Conservation (phyloP, 2,888 invertebrate genomes). For the Aphidoletes aphidimyza region DNA sequence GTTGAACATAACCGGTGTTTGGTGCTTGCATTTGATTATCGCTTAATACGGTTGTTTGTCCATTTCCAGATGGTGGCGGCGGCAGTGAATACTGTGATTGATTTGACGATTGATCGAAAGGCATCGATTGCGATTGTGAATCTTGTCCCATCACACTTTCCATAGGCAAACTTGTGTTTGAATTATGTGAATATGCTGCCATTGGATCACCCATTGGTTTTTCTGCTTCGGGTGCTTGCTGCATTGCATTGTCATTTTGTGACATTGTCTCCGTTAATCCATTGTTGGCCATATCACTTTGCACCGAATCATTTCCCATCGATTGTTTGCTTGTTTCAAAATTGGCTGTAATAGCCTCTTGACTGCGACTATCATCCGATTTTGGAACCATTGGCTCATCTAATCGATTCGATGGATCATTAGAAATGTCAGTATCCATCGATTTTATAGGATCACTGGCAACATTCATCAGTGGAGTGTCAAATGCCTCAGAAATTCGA, state of each 20-base stretch:
- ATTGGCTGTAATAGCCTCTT: slow-evolving; percentile 11
- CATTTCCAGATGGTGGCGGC: slow-evolving; percentile 59
- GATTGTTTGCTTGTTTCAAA: slow-evolving; percentile 45
- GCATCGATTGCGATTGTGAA: slow-evolving; percentile 52
- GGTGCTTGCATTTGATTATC: slow-evolving; percentile 12
- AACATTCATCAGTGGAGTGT: background rate
- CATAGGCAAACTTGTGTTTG: background rate
- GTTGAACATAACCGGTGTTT: slow-evolving; percentile 52
- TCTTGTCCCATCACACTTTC: slow-evolving; percentile 32
- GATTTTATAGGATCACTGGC: slow-evolving; percentile 23
- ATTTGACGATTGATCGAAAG: slow-evolving; percentile 20
- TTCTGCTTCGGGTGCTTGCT: slow-evolving; percentile 56
- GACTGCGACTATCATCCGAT: slow-evolving; percentile 27
- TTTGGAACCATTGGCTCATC: background rate
- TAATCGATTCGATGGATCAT: slow-evolving; percentile 20
- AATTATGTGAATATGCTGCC: slow-evolving; percentile 45
- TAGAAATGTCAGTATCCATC: background rate
- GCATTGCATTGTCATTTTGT: slow-evolving; percentile 52
- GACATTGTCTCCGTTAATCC: slow-evolving; percentile 13
- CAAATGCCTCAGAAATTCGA: slow-evolving; percentile 32
- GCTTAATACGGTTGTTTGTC: slow-evolving; percentile 33
- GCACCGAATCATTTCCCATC: slow-evolving; percentile 26
- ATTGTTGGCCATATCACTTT: background rate
- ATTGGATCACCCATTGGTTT: slow-evolving; percentile 57
- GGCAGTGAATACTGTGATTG: slow-evolving; percentile 61